Evolutionary conservation across 2,797 vertebrate species (phyloP), one percentile per base, ranked within the genome.

Genomic region (Erethizon dorsatum): DNA sequence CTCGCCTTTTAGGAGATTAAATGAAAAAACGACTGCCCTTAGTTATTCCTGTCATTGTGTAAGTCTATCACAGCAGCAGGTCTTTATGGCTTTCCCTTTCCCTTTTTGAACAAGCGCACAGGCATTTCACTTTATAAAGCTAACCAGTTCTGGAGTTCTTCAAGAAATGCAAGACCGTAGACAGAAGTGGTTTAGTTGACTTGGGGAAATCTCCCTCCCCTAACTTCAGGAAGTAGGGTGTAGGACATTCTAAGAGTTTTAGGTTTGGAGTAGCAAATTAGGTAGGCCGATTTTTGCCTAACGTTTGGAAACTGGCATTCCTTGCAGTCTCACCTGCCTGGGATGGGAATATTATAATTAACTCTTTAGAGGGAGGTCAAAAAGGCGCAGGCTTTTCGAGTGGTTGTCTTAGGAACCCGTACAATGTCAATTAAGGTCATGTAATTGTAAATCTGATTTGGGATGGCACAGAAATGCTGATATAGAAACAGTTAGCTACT

Each of bases 361-460:
- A 96, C 87, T 96, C 57, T 94, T 97, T 82, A 85, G 73, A 83
- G 90, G 61, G 75, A 97, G 92, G 96, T 97, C 93, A 96, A 87
- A 96, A 56, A 93, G 94, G 88, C n/a, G 18, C 82, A 94, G 88
- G 85, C 54, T 22, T 77, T 97, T 83, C 91, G 69, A 95, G 94
- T 71, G 4, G 13, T 85, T 97, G 95, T 37, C 77, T 67, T 59
- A 94, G 94, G 77, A 97, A 96, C 67, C 77, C 26, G 3, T 59
- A 95, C 95, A 98, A 98, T 97, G 97, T 97, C 98, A 97, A 79
- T 92, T 97, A 97, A 97, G 97, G 97, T 97, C 96, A 95, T 95
- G 97, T 94, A 93, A 97, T 96, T 96, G 91, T 56, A 93, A 95
- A 94, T 96, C 75, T 45, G 85, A 91, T 93, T 89, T 94, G 85